Evolutionary conservation across 2,113 vertebrate species (phyloP).

Genomic region (Perca flavescens): DNA sequence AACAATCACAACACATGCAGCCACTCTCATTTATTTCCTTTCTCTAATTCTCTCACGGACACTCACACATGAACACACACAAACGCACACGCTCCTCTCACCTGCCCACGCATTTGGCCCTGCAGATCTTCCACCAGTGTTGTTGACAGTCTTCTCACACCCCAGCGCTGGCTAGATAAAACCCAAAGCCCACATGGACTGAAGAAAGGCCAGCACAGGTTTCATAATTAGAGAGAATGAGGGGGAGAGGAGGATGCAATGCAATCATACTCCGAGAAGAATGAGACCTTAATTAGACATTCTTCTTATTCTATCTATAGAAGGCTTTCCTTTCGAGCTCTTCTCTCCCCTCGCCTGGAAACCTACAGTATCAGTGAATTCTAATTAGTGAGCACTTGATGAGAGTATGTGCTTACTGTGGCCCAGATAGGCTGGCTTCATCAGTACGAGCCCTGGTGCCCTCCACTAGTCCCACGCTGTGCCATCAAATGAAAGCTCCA

Average conservation of each 20-base stretch:
- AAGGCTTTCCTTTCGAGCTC: slow-evolving; percentile 55
- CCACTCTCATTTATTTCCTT: slow-evolving; percentile 9
- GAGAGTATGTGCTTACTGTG: slow-evolving; percentile 65
- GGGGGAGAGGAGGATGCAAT: slow-evolving; percentile 40
- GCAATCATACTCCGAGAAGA: slow-evolving; percentile 71
- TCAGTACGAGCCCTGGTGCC: slow-evolving; percentile 60
- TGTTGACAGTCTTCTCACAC: slow-evolving; percentile 78
- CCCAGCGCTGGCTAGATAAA: slow-evolving; percentile 60
- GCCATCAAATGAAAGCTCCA: slow-evolving; percentile 65
- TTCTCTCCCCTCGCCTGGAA: slow-evolving; percentile 44
- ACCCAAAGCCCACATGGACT: slow-evolving; percentile 60
- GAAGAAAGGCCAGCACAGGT: slow-evolving; percentile 61
- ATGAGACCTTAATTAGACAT: slow-evolving; percentile 81
- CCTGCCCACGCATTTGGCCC: slow-evolving; percentile 67
- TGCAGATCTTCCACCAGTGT: slow-evolving; percentile 43
- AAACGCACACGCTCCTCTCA: slow-evolving; percentile 45
- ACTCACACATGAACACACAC: slow-evolving; percentile 1
- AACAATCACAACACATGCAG: slow-evolving; percentile 8
- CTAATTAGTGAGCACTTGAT: slow-evolving; percentile 79
- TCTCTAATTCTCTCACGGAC: slow-evolving; percentile 8
- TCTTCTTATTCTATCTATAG: slow-evolving; percentile 74
- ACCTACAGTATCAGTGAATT: slow-evolving; percentile 73
- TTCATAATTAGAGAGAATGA: slow-evolving; percentile 69
- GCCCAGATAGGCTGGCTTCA: slow-evolving; percentile 71
- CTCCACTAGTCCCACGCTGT: slow-evolving; percentile 55